Conservation (phyloP, 2,113 vertebrate genomes). For the Colius striatus region DNA sequence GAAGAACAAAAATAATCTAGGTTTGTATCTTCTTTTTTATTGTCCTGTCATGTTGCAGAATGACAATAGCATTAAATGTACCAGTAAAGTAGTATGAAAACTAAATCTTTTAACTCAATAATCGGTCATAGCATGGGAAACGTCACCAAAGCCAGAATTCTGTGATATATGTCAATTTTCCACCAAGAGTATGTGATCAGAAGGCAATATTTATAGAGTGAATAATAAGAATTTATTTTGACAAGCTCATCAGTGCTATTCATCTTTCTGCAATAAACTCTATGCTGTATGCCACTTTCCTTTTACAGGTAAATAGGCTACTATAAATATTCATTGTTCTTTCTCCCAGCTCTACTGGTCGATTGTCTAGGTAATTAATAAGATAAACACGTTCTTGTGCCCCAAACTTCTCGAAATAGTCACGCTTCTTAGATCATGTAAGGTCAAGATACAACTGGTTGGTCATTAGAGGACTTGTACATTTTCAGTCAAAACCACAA, state of each 20-base stretch:
- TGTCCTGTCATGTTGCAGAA: neutral
- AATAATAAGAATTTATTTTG: neutral
- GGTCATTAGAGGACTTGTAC: neutral
- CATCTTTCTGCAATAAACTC: neutral
- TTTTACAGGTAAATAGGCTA: neutral
- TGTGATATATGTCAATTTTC: neutral
- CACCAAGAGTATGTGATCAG: neutral
- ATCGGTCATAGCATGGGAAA: neutral
- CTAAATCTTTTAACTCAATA: neutral
- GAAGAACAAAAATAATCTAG: neutral
- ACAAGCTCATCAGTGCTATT: neutral
- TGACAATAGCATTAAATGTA: neutral
- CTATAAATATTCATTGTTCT: neutral
- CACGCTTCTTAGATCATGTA: neutral
- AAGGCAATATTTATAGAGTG: neutral
- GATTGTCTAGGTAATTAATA: neutral
- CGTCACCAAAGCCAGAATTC: neutral
- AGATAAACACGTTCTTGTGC: neutral
- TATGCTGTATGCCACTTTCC: neutral
- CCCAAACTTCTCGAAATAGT: neutral
- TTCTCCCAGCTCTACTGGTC: neutral
- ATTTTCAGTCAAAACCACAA: neutral
- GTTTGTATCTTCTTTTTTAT: neutral
- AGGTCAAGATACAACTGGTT: neutral
- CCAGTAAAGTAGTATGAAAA: neutral